Conservation (phyloP, 2,113 vertebrate species). For the Rhagologus leucostigma region DNA sequence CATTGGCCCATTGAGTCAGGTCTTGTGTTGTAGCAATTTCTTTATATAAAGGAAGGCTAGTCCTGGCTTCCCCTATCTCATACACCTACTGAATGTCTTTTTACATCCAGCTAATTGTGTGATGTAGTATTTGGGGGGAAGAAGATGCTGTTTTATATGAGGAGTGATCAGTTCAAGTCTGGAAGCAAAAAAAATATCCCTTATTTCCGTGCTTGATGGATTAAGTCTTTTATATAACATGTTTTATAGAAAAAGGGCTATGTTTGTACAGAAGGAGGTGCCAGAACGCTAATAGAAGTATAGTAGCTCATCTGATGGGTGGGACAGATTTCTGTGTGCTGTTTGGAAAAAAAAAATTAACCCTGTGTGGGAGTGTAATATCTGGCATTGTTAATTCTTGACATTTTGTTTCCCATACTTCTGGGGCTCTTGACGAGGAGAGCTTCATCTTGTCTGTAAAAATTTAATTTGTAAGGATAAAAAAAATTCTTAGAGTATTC, state of each 20-base stretch:
- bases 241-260: not conserved
- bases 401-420: not conserved
- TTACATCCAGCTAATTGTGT: not conserved
- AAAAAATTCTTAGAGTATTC: not conserved
- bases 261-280: constrained; percentile 39
- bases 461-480: not conserved
- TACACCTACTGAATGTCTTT: not conserved
- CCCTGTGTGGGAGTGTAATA: not conserved
- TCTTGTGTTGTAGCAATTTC: not conserved
- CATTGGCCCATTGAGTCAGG: not conserved
- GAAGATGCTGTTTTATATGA: not conserved
- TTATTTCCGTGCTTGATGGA: not conserved
- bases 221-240: not conserved
- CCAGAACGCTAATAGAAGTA: constrained; percentile 3
- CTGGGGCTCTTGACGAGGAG: not conserved
- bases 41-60: not conserved
- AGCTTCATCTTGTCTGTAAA: not conserved
- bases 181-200: not conserved
- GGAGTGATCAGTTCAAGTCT: not conserved
- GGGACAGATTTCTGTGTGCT: not conserved
- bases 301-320: constrained; percentile 26
- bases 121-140: not conserved
- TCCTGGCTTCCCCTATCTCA: not conserved
- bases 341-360: not conserved
- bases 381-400: not conserved